Base-by-base conservation (phyloP, 2,113 vertebrate genomes). In the Columba livia region DNA sequence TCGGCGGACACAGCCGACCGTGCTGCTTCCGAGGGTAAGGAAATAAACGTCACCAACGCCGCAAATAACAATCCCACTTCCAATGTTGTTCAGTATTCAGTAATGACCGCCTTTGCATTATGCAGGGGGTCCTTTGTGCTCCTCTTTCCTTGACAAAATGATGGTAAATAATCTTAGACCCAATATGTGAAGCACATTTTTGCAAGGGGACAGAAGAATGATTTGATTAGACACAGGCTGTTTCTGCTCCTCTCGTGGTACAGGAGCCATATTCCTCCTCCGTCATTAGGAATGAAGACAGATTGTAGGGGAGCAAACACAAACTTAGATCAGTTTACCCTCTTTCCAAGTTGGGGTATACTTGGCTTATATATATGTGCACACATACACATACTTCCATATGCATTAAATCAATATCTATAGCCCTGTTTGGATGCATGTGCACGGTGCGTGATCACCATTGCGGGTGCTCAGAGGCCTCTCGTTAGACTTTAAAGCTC, bases 371-470 rank as follows among this genome's bases (percentile, higher is more conserved):
- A 47, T 29, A 14, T 34, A n/a, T 36, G 29, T 13, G 8, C 9
- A 66, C 4, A 34, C 5, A 32, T 8, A 26, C 21, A 23, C 8
- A 23, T 28, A 6, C 29, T 26, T 88, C 9, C 29, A 5, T 14
- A 34, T 24, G 19, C 14, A 51, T n/a, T 50, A 25, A 40, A n/a
- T 38, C 32, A 15, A 67, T 51, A 5, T 18, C 15, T 2, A 17
- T 1, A 11, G 4, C 8, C 7, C 4, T 5, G 2, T 20, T 38
- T 10, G 50, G 38, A 4, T 32, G 26, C 40, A n/a, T 9, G 19
- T 47, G n/a, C n/a, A 4, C 4, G 32, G 32, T 53, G 44, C 42
- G 8, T 5, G 25, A 8, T 19, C 42, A 11, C 16, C 10, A 1
- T 4, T 29, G 10, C 21, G 50, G 12, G 4, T 14, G 50, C 50